Percentiles rank a stretch among this genome's conserved stretches.
Conservation (phyloP, 2,888 invertebrate genomes). For the Tuta absoluta region DNA sequence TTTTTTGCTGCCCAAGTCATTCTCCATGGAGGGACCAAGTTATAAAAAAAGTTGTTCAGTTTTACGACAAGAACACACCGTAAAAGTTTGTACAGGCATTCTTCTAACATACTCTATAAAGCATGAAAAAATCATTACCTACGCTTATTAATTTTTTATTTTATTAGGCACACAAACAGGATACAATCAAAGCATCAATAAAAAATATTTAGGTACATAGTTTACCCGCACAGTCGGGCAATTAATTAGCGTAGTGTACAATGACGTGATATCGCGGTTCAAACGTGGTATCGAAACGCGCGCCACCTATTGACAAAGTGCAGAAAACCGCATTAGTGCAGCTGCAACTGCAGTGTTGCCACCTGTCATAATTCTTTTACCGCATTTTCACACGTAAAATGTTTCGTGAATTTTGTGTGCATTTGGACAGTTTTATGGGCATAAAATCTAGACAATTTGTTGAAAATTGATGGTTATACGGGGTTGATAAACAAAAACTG, state of each 20-base stretch:
- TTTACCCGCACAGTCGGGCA: neutral
- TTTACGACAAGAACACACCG: too few relatives aligned
- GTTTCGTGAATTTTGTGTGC: neutral
- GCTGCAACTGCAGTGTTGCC: neutral
- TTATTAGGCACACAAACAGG: too few relatives aligned
- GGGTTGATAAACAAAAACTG: too few relatives aligned
- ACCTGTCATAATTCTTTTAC: slow-evolving; percentile 1
- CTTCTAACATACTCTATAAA: too few relatives aligned
- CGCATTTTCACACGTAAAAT: neutral
- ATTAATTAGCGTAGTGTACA: neutral
- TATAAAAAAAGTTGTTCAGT: too few relatives aligned
- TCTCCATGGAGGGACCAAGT: too few relatives aligned
- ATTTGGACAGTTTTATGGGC: neutral
- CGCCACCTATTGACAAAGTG: slow-evolving; percentile 25
- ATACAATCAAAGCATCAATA: neutral
- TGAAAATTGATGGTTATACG: too few relatives aligned
- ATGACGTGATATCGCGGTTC: neutral
- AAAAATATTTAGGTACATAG: neutral
- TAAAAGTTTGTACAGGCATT: too few relatives aligned
- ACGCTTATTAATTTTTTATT: too few relatives aligned
- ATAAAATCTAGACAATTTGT: neutral
- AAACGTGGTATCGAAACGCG: too few relatives aligned
- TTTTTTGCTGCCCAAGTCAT: too few relatives aligned
- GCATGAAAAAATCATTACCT: too few relatives aligned
- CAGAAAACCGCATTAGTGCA: slow-evolving; percentile 27